Base-by-base conservation (phyloP, 2,888 invertebrate species). In the Tethea ocularis region DNA sequence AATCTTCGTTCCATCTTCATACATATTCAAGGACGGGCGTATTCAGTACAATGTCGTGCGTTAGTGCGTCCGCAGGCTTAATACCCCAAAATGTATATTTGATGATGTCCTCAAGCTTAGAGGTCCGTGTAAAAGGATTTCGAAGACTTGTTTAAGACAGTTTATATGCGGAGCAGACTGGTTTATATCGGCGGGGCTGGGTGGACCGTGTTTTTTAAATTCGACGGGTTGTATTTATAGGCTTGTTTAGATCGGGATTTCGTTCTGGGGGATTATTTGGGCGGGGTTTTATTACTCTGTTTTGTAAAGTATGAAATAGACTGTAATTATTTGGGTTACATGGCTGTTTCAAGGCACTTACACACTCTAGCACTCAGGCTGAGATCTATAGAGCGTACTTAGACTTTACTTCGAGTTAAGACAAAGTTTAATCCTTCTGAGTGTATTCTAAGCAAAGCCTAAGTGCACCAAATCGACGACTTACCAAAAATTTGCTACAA, bases 31-130 rank as follows among this genome's bases (percentile, higher is more conserved):
- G 80, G 77, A 69, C 67, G 71, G 66, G 72, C 74, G 71, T 75
- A 75, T 72, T 69, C 72, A 68, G 73, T 68, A 72, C 73, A 67
- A 65, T 62, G 73, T 70, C 73, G 72, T 75, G 71, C 72, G 72
- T 71, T 71, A 67, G 63, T 67, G 66, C 63, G 66, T 64, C 69
- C 74, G 71, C 75, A 17, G 75, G 72, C 85, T 82, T 87, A 86
- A 88, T 86, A 83, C 80, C 78, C 82, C 77, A 67, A 86, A 88
- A 89, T 89, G 89, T 89, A 89, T 89, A 89, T 89, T 89, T 89
- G 86, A 89, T 88, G 88, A 87, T 83, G 83, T 84, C 78, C 80
- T 78, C 76, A 71, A 72, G 72, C 63, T 65, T 66, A 67, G 65
- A 64, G 64, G 64, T 61, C 64, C 64, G 73, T 68, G 75, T 79